These are phyloP conservation scores for Bolborhynchus lineola DNA, from an alignment of 2,113 vertebrate species.

Conservation along the genomic window DNA sequence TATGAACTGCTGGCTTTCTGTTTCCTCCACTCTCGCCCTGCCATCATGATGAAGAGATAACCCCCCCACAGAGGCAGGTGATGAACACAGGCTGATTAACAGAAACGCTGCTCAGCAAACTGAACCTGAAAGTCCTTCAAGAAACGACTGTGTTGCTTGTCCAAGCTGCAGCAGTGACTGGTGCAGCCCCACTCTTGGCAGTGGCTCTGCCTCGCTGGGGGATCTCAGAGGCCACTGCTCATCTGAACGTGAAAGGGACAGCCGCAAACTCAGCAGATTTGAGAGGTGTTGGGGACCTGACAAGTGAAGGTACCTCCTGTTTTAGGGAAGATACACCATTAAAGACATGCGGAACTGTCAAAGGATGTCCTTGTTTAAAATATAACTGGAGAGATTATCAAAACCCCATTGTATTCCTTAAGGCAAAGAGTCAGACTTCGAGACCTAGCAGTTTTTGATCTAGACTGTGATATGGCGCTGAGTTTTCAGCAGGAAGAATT, in stretches of 20 bases:
- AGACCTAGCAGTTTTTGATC: background rate
- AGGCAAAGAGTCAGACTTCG: background rate
- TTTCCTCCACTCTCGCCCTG: background rate
- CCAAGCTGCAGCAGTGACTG: background rate
- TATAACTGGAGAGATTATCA: background rate
- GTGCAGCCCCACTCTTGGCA: background rate
- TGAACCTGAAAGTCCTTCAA: background rate
- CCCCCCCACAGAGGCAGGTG: background rate
- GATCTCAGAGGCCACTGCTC: background rate
- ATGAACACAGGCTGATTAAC: background rate
- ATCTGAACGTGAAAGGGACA: background rate
- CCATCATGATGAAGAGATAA: fast-evolving
- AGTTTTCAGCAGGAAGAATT: background rate
- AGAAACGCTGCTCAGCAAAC: background rate
- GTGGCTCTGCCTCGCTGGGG: background rate
- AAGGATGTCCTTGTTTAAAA: background rate
- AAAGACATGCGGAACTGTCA: background rate
- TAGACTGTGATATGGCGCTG: background rate
- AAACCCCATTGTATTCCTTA: background rate
- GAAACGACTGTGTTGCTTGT: background rate
- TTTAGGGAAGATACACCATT: background rate
- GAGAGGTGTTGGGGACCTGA: background rate
- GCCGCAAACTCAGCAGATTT: background rate
- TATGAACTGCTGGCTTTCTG: background rate
- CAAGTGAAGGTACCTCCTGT: background rate